Conservation (phyloP, 1,140 invertebrate genomes). For the Nephotettix cincticeps region DNA sequence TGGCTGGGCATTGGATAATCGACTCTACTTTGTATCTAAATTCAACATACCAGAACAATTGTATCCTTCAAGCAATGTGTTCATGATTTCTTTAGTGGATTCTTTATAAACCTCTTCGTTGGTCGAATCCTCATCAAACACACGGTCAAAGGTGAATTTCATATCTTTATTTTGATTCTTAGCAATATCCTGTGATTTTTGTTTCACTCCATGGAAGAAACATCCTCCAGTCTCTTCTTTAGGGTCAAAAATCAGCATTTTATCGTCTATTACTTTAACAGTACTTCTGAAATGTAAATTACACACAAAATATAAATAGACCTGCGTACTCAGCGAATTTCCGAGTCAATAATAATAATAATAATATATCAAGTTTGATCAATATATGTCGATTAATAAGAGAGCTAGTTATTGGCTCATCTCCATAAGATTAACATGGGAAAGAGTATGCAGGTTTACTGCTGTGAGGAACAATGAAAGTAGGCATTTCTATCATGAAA, state of each 20-base stretch:
- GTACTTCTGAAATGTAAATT: slow-evolving; percentile 56
- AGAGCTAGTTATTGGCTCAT: not conserved
- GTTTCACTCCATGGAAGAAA: slow-evolving; percentile 77
- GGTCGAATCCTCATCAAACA: slow-evolving; percentile 65
- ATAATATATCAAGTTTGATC: not conserved
- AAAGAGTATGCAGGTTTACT: too few relatives aligned
- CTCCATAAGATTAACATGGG: not conserved
- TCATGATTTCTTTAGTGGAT: slow-evolving; percentile 74
- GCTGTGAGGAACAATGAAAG: too few relatives aligned
- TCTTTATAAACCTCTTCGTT: slow-evolving; percentile 76
- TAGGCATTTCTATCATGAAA: too few relatives aligned
- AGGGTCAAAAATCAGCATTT: slow-evolving; percentile 86
- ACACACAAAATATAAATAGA: slow-evolving; percentile 31
- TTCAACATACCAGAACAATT: slow-evolving; percentile 72
- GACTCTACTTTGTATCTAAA: too few relatives aligned
- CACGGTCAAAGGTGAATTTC: slow-evolving; percentile 83
- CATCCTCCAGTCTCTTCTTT: slow-evolving; percentile 78
- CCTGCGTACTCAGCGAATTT: not conserved
- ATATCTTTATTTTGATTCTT: slow-evolving; percentile 83
- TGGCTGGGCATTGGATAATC: too few relatives aligned
- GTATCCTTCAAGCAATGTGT: slow-evolving; percentile 76
- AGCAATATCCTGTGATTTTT: slow-evolving; percentile 74
- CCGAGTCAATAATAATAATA: not conserved
- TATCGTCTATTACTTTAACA: slow-evolving; percentile 72
- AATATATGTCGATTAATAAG: not conserved